Conservation (phyloP, 2,113 vertebrate species). For the Anthoscopus minutus region DNA sequence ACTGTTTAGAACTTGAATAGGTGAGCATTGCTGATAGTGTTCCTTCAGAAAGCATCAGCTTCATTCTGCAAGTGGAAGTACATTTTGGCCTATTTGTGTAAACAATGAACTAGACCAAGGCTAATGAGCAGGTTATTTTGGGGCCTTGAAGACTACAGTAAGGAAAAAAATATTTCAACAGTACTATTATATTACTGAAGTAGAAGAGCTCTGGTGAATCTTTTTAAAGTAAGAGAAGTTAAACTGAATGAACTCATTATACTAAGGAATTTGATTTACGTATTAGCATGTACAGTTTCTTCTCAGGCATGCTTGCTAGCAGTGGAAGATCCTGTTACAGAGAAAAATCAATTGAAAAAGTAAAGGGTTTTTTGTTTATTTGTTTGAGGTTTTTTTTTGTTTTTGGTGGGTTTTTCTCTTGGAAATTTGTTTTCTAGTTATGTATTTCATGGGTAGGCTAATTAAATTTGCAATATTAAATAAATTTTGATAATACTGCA, state of each 20-base stretch:
- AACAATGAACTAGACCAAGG: slow-evolving; percentile 62
- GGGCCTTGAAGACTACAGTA: slow-evolving; percentile 44
- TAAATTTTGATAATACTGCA: not conserved
- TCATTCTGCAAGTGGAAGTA: slow-evolving; percentile 44
- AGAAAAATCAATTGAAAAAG: not conserved
- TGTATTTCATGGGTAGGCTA: not conserved
- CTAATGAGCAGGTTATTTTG: slow-evolving; percentile 71
- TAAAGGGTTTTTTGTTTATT: not conserved
- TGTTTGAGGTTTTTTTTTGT: too few relatives aligned
- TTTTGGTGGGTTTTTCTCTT: not conserved
- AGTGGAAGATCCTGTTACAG: not conserved
- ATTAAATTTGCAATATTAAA: not conserved
- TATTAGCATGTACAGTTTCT: slow-evolving; percentile 12
- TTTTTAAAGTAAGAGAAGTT: slow-evolving; percentile 14
- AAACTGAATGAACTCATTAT: not conserved
- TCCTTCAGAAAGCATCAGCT: slow-evolving; percentile 48
- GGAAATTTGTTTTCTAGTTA: not conserved
- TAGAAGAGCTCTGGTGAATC: slow-evolving; percentile 35
- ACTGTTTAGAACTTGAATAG: slow-evolving; percentile 65
- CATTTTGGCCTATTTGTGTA: slow-evolving; percentile 70
- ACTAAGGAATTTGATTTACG: slow-evolving; percentile 31
- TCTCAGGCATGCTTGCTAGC: not conserved
- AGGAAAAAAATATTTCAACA: slow-evolving; percentile 24
- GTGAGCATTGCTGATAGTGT: slow-evolving; percentile 53
- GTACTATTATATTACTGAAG: slow-evolving; percentile 42